Evolutionary conservation across 2,888 invertebrate genomes (phyloP).

Genomic region (Hyalella azteca): DNA sequence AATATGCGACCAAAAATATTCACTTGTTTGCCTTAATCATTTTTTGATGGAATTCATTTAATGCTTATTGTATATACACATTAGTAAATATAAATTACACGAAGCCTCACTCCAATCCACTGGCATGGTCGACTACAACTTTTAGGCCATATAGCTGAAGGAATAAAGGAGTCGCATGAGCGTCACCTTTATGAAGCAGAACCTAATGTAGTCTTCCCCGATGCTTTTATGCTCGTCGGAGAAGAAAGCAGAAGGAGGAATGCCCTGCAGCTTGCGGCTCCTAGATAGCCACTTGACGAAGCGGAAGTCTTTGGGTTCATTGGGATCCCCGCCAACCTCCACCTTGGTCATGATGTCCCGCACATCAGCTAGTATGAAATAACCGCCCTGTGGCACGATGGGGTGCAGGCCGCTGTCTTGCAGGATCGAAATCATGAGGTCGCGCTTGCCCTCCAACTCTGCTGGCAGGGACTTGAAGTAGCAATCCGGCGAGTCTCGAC

Average conservation of each 20-base stretch:
- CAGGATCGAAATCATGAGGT: constrained; percentile 78
- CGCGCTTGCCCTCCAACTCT: constrained; percentile 79
- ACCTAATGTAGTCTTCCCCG: constrained; percentile 85
- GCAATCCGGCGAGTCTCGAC: constrained; percentile 76
- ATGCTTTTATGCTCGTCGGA: constrained; percentile 76
- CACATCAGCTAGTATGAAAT: constrained; percentile 96
- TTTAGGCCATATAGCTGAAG: no score
- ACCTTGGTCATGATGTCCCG: constrained; percentile 71
- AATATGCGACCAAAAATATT: background rate
- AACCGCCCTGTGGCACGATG: constrained; percentile 93
- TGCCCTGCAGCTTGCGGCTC: constrained; percentile 88
- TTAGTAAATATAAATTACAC: no score
- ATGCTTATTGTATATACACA: no score
- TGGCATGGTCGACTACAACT: no score
- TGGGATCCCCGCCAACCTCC: constrained; percentile 62
- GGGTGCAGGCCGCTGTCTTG: constrained; percentile 84
- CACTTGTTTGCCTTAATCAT: background rate
- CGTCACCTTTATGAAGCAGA: constrained; percentile 93
- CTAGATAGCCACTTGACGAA: constrained; percentile 97
- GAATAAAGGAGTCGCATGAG: no score
- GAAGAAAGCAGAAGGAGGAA: constrained; percentile 95
- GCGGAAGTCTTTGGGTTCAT: constrained; percentile 77
- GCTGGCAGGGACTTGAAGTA: constrained; percentile 79
- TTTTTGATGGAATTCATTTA: no score
- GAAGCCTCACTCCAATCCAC: no score